Evolutionary conservation across 2,797 vertebrate genomes (phyloP), one percentile per base, ranked within the genome.

Genomic region (Sebastes vulpes): DNA sequence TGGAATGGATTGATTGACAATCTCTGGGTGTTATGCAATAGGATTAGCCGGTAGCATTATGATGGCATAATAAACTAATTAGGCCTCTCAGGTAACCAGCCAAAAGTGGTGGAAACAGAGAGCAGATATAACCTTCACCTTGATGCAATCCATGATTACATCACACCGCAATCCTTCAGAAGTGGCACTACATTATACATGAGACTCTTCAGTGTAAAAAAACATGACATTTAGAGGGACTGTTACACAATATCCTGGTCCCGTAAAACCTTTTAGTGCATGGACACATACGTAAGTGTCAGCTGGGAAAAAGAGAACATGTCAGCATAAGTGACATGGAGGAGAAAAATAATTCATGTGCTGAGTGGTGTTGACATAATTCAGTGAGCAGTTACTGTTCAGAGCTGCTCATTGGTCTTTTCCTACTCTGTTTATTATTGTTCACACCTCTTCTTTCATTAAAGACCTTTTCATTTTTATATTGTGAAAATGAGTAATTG

Each of bases 1-100:
- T 64, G 16, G 42, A 14, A 72, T 9, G 9, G 31, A 60, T 60
- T 77, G 59, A 81, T 23, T 75, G 28, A 72, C 63, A 77, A 85
- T 57, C 38, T 75, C 56, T 61, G 16, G 9, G 25, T 38, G 25
- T 89, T 84, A 82, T 57, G 59, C 71, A 91, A 88, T 8, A 77
- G 38, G 21, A 50, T 89, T 58, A 76, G 23, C 29, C 7, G 2
- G 61, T 25, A 67, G 75, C 52, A 64, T 73, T 84, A 21, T 54
- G 35, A 70, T 65, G 21, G 60, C 20, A 74, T 61, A 66, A 63
- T 46, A 42, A 81, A 73, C 18, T 35, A 70, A 71, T 79, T 60
- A 68, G 10, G 66, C 25, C 56, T 57, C 29, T 69, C 21, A 65
- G 31, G 65, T 79, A 81, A 60, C 23, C 29, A 72, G 54, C 53